Evolutionary conservation across 2,888 invertebrate genomes (phyloP).

Genomic region (Hymenopus coronatus): DNA sequence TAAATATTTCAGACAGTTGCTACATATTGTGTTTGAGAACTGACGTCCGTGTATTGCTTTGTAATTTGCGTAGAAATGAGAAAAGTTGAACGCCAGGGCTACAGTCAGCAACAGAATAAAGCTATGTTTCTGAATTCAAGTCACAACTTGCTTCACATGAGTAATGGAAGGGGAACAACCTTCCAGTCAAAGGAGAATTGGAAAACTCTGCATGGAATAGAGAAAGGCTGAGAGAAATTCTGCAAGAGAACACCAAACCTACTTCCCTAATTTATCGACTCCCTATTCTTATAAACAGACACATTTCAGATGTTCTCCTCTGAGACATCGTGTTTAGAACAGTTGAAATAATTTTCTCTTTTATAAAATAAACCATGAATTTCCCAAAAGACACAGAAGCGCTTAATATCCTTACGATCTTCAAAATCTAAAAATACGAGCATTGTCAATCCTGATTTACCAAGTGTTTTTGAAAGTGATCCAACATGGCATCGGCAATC

Average conservation of each 20-base stretch:
- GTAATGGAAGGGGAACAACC: not conserved
- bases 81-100: not conserved
- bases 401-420: not conserved
- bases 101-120: not conserved
- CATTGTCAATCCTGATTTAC: too few species aligned
- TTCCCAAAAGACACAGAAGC: not conserved
- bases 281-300: not conserved
- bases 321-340: not conserved
- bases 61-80: not conserved
- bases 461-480: too few species aligned
- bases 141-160: not conserved
- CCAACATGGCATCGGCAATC: too few species aligned
- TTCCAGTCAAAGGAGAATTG: not conserved
- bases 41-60: not conserved
- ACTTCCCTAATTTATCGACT: not conserved
- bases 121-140: not conserved
- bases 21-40: not conserved
- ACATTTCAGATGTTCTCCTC: not conserved
- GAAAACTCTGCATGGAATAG: not conserved
- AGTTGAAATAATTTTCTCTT: not conserved
- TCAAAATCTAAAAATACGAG: not conserved
- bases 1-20: not conserved
- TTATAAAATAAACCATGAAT: too few species aligned
- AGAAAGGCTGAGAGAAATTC: not conserved
- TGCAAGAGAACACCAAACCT: not conserved